Base-by-base conservation (phyloP, 1,140 invertebrate species). In the Diprion similis region DNA sequence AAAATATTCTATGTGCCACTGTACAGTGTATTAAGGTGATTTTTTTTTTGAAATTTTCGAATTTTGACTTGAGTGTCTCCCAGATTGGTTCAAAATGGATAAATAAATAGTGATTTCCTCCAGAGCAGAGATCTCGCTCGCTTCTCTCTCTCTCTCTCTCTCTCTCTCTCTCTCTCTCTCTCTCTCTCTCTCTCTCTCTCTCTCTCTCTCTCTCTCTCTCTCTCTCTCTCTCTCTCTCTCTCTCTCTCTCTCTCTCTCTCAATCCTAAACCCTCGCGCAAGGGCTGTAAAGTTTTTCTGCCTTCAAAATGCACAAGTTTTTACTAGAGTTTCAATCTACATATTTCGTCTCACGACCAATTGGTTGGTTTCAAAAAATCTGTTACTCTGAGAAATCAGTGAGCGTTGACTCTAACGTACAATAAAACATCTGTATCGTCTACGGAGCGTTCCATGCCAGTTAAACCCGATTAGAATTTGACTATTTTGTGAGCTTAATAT, bases 311-410 rank as follows among this genome's bases (percentile, higher is more conserved):
- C 46, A 37, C 46, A 70, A 46, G 59, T 48, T 48, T 70, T 70
- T 46, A 48, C 69, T 46, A 48, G 17, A 48, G 69, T 70, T 48
- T 48, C 19, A 70, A 45, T 70, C 46, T 70, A 70, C 69, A 70
- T n/a, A n/a, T 48, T 70, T 48, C 59, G 18, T 46, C 46, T 70
- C 69, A 46, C 69, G 24, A 46, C 10, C 11, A 17, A 13, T 48
- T 70, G 46, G 4, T 70, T 70, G 46, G 10, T 70, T 47, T 15
- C 59, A 17, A 17, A 24, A 70, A 70, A 48, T 70, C 69, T 46
- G 47, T 70, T 45, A 70, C 46, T 70, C 2, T 37, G 24, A 6
- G 24, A 37, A 37, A 37, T 37, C 24, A 37, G 24, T 37, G 24
- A 37, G 24, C 69, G 0, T 37, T 13, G 17, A 3, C 24, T 37